Base-by-base conservation (phyloP, 2,888 invertebrate species). In the Acleris emargana region DNA sequence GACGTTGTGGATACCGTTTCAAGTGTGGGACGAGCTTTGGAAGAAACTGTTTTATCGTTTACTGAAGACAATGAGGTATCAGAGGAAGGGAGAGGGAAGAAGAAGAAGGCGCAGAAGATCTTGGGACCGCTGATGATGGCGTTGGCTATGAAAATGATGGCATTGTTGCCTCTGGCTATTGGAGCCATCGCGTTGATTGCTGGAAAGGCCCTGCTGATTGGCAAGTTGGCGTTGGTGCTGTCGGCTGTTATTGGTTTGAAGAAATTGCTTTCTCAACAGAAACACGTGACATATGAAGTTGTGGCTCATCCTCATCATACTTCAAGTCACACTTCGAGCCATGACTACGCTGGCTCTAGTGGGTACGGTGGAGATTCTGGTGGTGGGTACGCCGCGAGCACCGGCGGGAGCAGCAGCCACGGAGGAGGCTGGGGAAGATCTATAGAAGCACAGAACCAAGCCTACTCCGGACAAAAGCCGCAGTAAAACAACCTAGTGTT, bases 281-380 rank as follows among this genome's bases (percentile, higher is more conserved):
- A 97, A 81, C 97, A 97, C 80, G 97, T 97, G 71, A 97, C 97
- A 5, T 97, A 97, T 81, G 97, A 97, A 82, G 97, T 97, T 43
- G 96, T 97, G 0, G 95, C 96, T 0, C 97, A 97, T 84, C 97
- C 97, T 61, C 97, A 97, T 77, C 96, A 97, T 83, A 93, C 95
- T 68, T 93, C 94, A 71, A 94, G 95, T 68, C 94, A 95, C 67
- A 94, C 94, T 63, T 95, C 96, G 71, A 95, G 95, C 76, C 96
- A 96, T 38, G 94, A 94, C 54, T 94, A 93, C 69, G 93, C 93
- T 45, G 94, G 94, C 17, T 93, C 94, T n/a, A 93, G 93, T 71
- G 94, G 94, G 5, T 94, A 95, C 70, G 94, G 95, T 6, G 95
- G 95, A 22, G 94, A 94, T 55, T 93, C 94, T n/a, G 91, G 92